These are phyloP conservation scores for Nasonia giraulti DNA, from an alignment of 1,140 invertebrate genomes.

Conservation along the genomic window DNA sequence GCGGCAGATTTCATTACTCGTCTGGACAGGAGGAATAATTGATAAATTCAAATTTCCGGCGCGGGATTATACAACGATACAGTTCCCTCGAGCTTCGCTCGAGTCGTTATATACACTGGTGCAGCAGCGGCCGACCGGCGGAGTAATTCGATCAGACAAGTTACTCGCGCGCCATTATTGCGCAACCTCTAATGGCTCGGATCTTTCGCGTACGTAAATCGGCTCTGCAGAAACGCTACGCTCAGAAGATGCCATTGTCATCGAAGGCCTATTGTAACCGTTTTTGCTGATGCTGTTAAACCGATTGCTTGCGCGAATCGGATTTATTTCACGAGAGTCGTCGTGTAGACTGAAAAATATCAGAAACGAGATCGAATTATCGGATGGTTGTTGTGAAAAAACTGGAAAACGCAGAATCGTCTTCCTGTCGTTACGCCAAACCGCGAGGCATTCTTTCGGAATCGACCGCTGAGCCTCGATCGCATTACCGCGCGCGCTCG, in stretches of 20 bases:
- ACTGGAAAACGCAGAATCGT: neutral
- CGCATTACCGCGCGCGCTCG: neutral
- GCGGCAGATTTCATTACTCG: slow-evolving; percentile 49
- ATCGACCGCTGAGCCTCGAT: neutral
- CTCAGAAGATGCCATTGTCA: too few relatives aligned
- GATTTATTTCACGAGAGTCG: too few relatives aligned
- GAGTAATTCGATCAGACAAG: slow-evolving; percentile 46
- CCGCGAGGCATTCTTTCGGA: neutral
- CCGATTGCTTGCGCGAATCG: neutral
- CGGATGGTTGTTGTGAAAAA: neutral
- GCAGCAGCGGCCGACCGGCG: slow-evolving; percentile 9
- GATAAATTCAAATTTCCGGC: slow-evolving; percentile 54
- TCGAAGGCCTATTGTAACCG: neutral
- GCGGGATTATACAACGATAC: slow-evolving; percentile 51
- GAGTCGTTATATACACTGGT: too few relatives aligned
- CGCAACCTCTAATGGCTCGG: slow-evolving; percentile 24
- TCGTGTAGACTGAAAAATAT: too few relatives aligned
- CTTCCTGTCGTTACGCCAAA: neutral
- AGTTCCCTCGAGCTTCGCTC: neutral
- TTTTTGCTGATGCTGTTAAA: neutral
- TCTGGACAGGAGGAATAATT: slow-evolving; percentile 47
- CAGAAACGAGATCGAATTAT: too few relatives aligned
- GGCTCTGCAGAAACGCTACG: neutral
- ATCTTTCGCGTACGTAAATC: slow-evolving; percentile 13
- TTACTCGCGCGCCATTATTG: slow-evolving; percentile 6